Evolutionary conservation across 2,113 vertebrate genomes (phyloP).

Genomic region (Lethenteron reissneri): DNA sequence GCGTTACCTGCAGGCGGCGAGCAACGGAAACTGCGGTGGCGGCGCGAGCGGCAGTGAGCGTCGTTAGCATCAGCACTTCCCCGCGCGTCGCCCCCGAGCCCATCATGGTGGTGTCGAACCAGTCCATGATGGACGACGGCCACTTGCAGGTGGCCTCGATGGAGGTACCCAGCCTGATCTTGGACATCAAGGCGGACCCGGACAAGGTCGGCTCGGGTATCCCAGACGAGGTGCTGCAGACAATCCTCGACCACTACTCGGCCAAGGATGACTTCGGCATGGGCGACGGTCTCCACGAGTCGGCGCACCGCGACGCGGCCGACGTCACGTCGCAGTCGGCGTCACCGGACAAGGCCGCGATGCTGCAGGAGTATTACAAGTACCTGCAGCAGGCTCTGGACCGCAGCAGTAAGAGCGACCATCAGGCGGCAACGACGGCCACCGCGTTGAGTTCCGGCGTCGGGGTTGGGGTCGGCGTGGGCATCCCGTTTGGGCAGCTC

Average conservation of each 20-base stretch:
- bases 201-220: slow-evolving; percentile 93
- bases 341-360: slow-evolving; percentile 54
- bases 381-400: slow-evolving; percentile 95
- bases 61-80: neutral
- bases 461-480: too few species aligned
- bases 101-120: slow-evolving; percentile 24
- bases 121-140: slow-evolving; percentile 35
- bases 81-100: neutral
- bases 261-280: slow-evolving; percentile 86
- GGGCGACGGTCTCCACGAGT: slow-evolving; percentile 48
- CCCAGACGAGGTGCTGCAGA: slow-evolving; percentile 91
- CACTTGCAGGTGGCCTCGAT: slow-evolving; percentile 43
- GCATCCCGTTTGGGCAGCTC: too few species aligned
- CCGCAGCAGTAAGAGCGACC: slow-evolving; percentile 69
- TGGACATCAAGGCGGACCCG: slow-evolving; percentile 60
- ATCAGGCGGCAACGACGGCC: neutral
- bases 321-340: slow-evolving; percentile 39
- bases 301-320: slow-evolving; percentile 48
- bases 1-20: slow-evolving; percentile 73
- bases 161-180: slow-evolving; percentile 44
- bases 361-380: slow-evolving; percentile 95
- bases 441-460: too few species aligned
- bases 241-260: slow-evolving; percentile 86
- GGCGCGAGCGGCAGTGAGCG: slow-evolving; percentile 60
- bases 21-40: slow-evolving; percentile 23